Evolutionary conservation across 2,888 invertebrate genomes (phyloP).

Genomic region (Parnassius glacialis): DNA sequence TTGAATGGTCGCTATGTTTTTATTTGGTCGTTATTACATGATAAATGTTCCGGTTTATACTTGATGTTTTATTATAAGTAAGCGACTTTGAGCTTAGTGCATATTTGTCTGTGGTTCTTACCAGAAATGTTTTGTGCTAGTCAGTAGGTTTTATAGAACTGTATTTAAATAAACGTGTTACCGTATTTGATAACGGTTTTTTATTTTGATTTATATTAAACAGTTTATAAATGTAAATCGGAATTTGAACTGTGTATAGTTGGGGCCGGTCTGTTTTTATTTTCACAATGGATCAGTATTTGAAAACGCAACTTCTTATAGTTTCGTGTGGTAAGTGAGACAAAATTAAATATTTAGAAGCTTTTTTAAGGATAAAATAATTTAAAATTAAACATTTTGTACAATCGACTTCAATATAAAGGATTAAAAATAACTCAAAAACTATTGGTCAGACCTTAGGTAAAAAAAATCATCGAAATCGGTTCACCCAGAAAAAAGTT

Average conservation of each 20-base stretch:
- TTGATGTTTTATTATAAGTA: slow-evolving; percentile 13
- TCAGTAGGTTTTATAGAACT: background rate
- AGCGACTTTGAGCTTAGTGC: slow-evolving; percentile 13
- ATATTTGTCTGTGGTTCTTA: slow-evolving; percentile 12
- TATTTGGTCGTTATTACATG: slow-evolving; percentile 8
- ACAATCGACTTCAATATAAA: too few species aligned
- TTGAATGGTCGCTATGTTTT: background rate
- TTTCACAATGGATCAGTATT: slow-evolving; percentile 22
- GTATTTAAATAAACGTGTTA: background rate
- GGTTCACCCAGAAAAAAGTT: too few species aligned
- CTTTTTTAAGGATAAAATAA: too few species aligned
- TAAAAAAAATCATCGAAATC: too few species aligned
- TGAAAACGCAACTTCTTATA: slow-evolving; percentile 34
- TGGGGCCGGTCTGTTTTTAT: background rate
- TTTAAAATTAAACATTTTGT: too few species aligned
- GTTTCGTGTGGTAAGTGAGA: slow-evolving; percentile 33
- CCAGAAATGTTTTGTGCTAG: slow-evolving; percentile 9
- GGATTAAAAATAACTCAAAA: too few species aligned
- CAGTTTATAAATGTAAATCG: slow-evolving; percentile 6
- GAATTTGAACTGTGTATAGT: background rate
- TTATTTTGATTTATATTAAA: background rate
- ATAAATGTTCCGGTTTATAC: slow-evolving; percentile 8
- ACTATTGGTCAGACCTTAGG: too few species aligned
- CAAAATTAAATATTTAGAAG: background rate
- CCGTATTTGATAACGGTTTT: background rate